Evolutionary conservation across 2,113 vertebrate genomes (phyloP), one percentile per base, ranked within the genome.

Genomic region (Rhinolophus ferrumequinum): DNA sequence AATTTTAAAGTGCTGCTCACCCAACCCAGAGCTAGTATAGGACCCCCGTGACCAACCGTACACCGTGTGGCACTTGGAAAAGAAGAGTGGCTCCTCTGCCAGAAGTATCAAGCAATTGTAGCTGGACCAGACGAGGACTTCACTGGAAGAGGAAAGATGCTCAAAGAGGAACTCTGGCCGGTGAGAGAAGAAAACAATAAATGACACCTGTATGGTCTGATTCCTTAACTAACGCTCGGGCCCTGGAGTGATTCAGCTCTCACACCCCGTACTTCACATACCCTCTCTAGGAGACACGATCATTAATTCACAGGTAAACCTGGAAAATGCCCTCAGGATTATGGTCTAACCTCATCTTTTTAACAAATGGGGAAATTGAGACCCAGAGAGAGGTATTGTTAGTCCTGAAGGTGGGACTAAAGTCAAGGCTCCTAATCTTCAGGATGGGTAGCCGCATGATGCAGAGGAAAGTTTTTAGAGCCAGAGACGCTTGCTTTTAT

Each of bases 41-140:
- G 75, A 44, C 76, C 72, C 84, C 7, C 7, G 66, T 90, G 80
- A 98, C 99, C 98, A 96, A 99, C 99, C 99, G n/a, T 99, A 99
- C 54, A 99, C 99, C 0, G 99, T 99, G 98, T 99, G 99, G 96
- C 99, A 99, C 98, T 99, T 99, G 0, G 99, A 99, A 98, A 99
- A 99, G 98, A 99, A 99, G 90, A 99, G 98, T 0, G 98, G 98
- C 62, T 99, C 99, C 93, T 99, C 98, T 6, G 99, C 99, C 83
- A 99, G 98, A 35, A 99, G 98, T 10, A 99, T 97, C 98, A 99
- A 97, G 96, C 99, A 99, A 96, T 97, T 99, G 97, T 99, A 99
- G 96, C 99, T 97, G 9, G 99, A 99, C 99, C 99, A 99, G 98
- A 99, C 97, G 50, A 99, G 98, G 82, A 98, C 97, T 95, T 99